These are phyloP conservation scores for Rhingia rostrata DNA, from an alignment of 2,888 invertebrate species.

Conservation along the genomic window DNA sequence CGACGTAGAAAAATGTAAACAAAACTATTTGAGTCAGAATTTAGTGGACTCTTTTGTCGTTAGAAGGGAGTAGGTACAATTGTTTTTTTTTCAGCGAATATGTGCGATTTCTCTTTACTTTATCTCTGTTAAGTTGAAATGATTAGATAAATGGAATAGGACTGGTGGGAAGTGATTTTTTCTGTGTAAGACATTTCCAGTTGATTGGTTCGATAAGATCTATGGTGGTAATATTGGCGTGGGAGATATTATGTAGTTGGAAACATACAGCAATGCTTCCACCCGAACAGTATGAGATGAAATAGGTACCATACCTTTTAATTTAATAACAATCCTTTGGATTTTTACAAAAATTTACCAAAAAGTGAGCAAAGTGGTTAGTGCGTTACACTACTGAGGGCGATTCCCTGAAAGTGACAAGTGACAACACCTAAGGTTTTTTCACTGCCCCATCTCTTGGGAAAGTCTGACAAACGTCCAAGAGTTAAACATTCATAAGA, in stretches of 20 bases:
- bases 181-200: neutral
- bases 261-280: neutral
- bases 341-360: no score
- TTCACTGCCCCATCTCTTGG: no score
- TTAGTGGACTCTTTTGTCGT: neutral
- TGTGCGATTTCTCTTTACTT: conserved; percentile 26
- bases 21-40: conserved; percentile 54
- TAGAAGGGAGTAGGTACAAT: neutral
- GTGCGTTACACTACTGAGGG: no score
- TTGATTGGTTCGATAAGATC: neutral
- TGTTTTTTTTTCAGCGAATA: neutral
- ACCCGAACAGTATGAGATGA: no score
- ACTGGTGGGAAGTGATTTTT: conserved; percentile 22
- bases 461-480: no score
- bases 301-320: no score
- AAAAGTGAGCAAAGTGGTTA: no score
- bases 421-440: no score
- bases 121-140: conserved; percentile 20
- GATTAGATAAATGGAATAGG: conserved; percentile 40
- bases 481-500: no score
- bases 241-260: neutral
- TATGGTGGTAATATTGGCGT: neutral
- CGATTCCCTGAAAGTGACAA: no score
- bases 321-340: no score
- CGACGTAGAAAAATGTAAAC: conserved; percentile 68